Evolutionary conservation across 2,888 invertebrate genomes (phyloP), one percentile per base, ranked within the genome.

Genomic region (Acanthosoma haemorrhoidale): DNA sequence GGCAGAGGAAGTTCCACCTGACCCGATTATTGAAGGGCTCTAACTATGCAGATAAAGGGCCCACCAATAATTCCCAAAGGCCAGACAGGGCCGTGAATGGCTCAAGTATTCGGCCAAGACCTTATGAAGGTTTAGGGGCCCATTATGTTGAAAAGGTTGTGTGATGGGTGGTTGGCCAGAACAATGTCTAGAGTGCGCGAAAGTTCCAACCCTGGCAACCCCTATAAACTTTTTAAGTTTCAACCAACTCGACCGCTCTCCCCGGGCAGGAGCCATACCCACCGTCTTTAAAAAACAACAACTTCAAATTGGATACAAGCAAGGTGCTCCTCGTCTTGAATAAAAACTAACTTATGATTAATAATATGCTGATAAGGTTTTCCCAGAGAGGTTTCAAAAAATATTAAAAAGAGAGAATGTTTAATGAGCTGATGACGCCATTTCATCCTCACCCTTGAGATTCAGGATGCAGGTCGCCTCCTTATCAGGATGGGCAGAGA

Each of bases 371-470:
- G 51, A 51, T 51, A 51, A 51, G 51, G 51, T 25, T 51, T 51
- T 51, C 51, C 51, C 29, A n/a, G 51, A 51, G 29, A 51, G 51
- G 25, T 51, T 51, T 51, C 51, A 32, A 29, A 16, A 15, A 34
- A 61, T 61, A 36, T 61, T 61, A 61, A 61, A 9, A 61, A 25
- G 36, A n/a, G 11, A 36, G 61, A 61, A 61, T 61, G 61, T 36
- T 61, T 61, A 61, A 61, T 61, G 61, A 61, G 61, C 36, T 61
- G 61, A 61, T 61, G n/a, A n/a, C n/a, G n/a, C n/a, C n/a, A n/a
- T n/a, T n/a, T n/a, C 51, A 21, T 51, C 51, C 29, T 21, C 5
- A 51, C 51, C 51, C 29, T 2, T 21, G 3, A 6, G 51, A 51
- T 51, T 51, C 29, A 13, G n/a, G 51, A 51, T 51, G 51, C 51